Evolutionary conservation across 2,113 vertebrate genomes (phyloP).

Genomic region (Petaurus breviceps): DNA sequence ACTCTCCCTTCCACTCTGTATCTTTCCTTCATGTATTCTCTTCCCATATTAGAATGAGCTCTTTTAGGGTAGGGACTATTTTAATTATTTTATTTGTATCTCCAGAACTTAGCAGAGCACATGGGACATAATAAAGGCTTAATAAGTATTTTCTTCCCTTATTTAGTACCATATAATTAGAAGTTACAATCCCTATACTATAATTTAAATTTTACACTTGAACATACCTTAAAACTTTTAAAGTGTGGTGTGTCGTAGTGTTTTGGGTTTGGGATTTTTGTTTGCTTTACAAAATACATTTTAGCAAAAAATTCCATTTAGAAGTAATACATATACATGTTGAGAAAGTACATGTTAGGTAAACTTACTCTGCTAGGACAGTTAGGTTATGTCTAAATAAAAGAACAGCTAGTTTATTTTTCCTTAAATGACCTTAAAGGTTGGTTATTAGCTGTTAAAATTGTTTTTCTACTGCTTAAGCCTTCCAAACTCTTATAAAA

Average conservation of each 20-base stretch:
- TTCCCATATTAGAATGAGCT: background rate
- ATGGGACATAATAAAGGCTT: too few relatives aligned
- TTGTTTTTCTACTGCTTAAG: slow-evolving; percentile 5
- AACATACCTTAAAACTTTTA: slow-evolving; percentile 9
- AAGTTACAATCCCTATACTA: background rate
- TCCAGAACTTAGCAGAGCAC: background rate
- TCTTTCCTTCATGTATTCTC: background rate
- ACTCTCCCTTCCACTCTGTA: background rate
- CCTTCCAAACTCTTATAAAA: slow-evolving; percentile 32
- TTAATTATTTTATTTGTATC: background rate
- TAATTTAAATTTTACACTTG: slow-evolving; percentile 14
- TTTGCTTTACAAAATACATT: slow-evolving; percentile 25
- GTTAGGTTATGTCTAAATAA: slow-evolving; percentile 7
- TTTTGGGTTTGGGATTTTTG: background rate
- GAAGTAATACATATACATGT: slow-evolving; percentile 39
- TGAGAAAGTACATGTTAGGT: background rate
- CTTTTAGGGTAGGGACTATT: background rate
- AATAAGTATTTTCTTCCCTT: background rate
- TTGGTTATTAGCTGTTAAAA: slow-evolving; percentile 23
- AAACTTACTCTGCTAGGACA: slow-evolving; percentile 30
- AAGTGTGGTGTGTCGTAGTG: slow-evolving; percentile 4
- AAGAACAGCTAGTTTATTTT: background rate
- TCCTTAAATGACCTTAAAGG: slow-evolving; percentile 32
- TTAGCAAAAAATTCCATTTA: slow-evolving; percentile 16
- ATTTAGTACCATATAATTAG: background rate